Conservation (phyloP, 2,113 vertebrate genomes). For the Apodemus speciosus region DNA sequence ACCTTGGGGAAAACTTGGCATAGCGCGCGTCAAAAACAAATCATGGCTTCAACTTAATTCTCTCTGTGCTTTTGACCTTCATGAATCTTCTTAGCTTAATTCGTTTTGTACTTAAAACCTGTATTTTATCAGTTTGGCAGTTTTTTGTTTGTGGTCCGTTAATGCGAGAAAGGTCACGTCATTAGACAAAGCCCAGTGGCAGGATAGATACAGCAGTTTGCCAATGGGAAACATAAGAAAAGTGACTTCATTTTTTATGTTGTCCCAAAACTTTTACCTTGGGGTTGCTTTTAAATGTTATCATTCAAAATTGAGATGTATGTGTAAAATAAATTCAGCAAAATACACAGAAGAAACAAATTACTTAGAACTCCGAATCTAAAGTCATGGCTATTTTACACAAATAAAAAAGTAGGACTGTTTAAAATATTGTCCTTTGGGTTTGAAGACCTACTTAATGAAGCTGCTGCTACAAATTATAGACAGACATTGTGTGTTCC, state of each 20-base stretch:
- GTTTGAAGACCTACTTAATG: not conserved
- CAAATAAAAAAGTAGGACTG: slow-evolving; percentile 11
- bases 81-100: slow-evolving; percentile 80
- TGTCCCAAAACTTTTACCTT: slow-evolving; percentile 84
- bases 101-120: slow-evolving; percentile 77
- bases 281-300: slow-evolving; percentile 74
- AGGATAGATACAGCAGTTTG: slow-evolving; percentile 65
- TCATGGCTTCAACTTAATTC: slow-evolving; percentile 63
- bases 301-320: slow-evolving; percentile 78
- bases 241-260: slow-evolving; percentile 81
- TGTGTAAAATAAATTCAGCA: slow-evolving; percentile 73
- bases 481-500: not conserved
- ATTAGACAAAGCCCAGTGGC: slow-evolving; percentile 73
- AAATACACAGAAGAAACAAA: slow-evolving; percentile 57
- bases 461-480: not conserved
- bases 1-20: slow-evolving; percentile 55
- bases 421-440: slow-evolving; percentile 9
- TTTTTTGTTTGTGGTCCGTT: slow-evolving; percentile 77
- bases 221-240: slow-evolving; percentile 73
- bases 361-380: not conserved
- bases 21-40: slow-evolving; percentile 54
- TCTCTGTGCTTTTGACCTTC: slow-evolving; percentile 66
- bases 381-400: slow-evolving; percentile 36
- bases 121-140: slow-evolving; percentile 82
- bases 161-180: slow-evolving; percentile 77